These are phyloP conservation scores for Volucella inanis DNA, from an alignment of 2,888 invertebrate species.

Conservation along the genomic window DNA sequence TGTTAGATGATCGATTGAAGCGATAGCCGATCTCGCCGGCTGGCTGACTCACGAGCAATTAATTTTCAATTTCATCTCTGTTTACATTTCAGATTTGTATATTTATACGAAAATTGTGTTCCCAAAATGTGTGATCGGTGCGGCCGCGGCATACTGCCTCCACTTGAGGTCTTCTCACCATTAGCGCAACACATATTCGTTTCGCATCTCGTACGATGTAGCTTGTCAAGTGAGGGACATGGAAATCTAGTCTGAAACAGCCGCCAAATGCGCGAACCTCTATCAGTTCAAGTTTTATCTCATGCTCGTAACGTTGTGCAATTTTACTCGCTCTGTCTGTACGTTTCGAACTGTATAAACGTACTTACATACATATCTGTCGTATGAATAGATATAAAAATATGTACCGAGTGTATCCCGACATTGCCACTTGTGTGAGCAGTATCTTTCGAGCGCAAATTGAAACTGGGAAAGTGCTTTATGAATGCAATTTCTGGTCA, in stretches of 20 bases:
- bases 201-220: not conserved
- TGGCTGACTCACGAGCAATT: conserved; percentile 67
- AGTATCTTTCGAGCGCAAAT: conserved; percentile 42
- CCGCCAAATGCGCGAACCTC: conserved; percentile 20
- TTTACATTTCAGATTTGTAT: conserved; percentile 66
- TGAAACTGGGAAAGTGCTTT: conserved; percentile 67
- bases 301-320: too few species aligned
- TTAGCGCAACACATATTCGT: not conserved
- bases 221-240: conserved; percentile 34
- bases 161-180: conserved; percentile 23
- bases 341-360: too few species aligned
- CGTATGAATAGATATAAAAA: conserved; percentile 2
- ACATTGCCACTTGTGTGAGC: not conserved
- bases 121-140: conserved; percentile 52
- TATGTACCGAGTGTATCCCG: conserved; percentile 10
- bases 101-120: conserved; percentile 65
- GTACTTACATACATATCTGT: conserved; percentile 7
- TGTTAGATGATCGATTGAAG: conserved; percentile 34
- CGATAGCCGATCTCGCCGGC: not conserved
- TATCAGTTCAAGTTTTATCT: not conserved
- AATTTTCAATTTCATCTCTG: conserved; percentile 64
- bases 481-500: conserved; percentile 72
- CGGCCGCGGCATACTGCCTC: conserved; percentile 8
- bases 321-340: too few species aligned
- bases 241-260: conserved; percentile 19